Base-by-base conservation (phyloP, 1,140 invertebrate species). In the Diachasma alloeum region DNA sequence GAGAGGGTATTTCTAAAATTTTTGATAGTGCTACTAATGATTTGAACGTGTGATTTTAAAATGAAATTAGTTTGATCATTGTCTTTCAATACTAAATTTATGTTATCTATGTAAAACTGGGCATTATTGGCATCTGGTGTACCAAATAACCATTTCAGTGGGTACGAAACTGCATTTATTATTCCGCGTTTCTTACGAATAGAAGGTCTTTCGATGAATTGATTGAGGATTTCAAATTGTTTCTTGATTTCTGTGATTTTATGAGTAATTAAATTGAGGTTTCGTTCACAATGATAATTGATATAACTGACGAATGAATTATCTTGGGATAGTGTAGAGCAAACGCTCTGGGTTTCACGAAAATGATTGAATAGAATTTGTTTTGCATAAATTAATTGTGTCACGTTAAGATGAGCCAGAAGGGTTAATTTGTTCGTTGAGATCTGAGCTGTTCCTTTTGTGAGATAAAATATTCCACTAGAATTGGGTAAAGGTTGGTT, bases 101-200 rank as follows among this genome's bases (percentile, higher is more conserved):
- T 82, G 22, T 46, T 68, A 68, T 80, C 77, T 11, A 26, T 59
- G 75, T 82, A 83, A 74, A 69, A 83, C 70, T 81, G 15, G 63
- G 81, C 83, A 70, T 83, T 78, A 24, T 72, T 74, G 2, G 79
- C 74, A 72, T 83, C 82, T 0, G 82, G 81, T 8, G 77, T 79
- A 26, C 84, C 83, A 24, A 87, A 85, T 4, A 86, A 71, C 80
- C 81, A 87, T 81, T 85, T 86, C 6, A 83, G 66, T 19, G 80
- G 66, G n/a, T 78, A 74, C 19, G 81, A 81, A 37, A 83, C 68
- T 22, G 80, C 81, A 69, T 85, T 79, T 36, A 84, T 19, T 17
- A 83, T 42, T 42, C 39, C 39, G 11, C 39, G 39, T 11, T 42
- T 42, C 11, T 69, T 66, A 9, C 75, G 24, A 4, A 24, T 17